Percentiles rank a stretch among this genome's conserved stretches.
These are phyloP conservation scores for Hermaeophaga mercurialis DNA, from an alignment of 2,888 invertebrate genomes.

Conservation along the genomic window DNA sequence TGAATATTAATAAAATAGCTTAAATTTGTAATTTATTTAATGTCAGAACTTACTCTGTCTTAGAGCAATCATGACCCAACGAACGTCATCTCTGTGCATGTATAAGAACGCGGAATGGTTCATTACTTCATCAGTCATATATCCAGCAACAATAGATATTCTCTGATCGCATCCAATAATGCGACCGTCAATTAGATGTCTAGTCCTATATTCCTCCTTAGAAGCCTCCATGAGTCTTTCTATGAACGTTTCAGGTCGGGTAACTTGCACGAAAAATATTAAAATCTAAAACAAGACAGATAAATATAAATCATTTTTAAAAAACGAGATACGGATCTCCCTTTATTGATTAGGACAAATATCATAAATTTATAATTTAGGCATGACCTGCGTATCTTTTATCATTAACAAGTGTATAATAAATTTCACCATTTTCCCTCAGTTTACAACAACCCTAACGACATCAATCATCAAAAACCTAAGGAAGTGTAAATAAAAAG, in stretches of 20 bases:
- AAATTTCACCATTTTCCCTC: too few species aligned
- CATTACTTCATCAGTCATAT: constrained; percentile 86
- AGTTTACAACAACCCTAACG: too few species aligned
- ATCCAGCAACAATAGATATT: constrained; percentile 86
- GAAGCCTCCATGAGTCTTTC: constrained; percentile 69
- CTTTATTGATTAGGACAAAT: too few species aligned
- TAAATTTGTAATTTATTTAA: too few species aligned
- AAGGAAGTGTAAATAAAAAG: too few species aligned
- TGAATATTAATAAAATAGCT: too few species aligned
- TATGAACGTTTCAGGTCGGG: constrained; percentile 73
- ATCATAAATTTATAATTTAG: too few species aligned
- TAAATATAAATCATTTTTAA: too few species aligned
- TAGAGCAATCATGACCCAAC: constrained; percentile 86
- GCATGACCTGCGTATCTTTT: too few species aligned
- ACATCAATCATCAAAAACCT: too few species aligned
- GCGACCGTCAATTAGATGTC: constrained; percentile 86
- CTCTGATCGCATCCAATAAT: constrained; percentile 91
- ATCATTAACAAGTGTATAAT: too few species aligned
- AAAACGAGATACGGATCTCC: too few species aligned
- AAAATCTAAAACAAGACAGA: constrained; percentile 60
- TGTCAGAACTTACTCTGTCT: constrained; percentile 83
- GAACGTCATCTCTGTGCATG: constrained; percentile 88
- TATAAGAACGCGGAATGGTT: constrained; percentile 88
- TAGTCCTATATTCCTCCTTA: constrained; percentile 86
- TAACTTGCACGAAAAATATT: constrained; percentile 74